Evolutionary conservation across 2,888 invertebrate genomes (phyloP), one percentile per base, ranked within the genome.

Genomic region (Sisyra terminalis): DNA sequence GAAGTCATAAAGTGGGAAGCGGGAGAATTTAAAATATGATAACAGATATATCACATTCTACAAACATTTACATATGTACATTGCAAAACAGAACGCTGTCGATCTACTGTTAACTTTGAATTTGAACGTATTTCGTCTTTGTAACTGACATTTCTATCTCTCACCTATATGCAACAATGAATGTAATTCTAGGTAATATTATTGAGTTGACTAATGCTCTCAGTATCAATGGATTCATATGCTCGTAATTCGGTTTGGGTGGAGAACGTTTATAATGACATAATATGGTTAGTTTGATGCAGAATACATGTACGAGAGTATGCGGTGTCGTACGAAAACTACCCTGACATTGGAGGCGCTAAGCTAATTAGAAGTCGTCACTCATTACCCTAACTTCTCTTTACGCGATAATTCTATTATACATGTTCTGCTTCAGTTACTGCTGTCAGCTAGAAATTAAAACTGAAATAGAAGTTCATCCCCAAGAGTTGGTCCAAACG

Each of bases 281-380:
- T 53, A 53, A 53, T 52, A 49, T 47, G 48, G 49, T 54, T 53
- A 50, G 48, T 46, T 24, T 47, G 52, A 52, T 50, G 53, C 48
- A 48, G 51, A 53, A 54, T 53, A 50, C 53, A 49, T 53, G 53
- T 55, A 52, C 24, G 24, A 24, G 24, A 24, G 24, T 24, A 24
- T 24, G 24, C 7, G 24, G 52, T 51, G 53, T 52, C 49, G 53
- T 53, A 24, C 24, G 3, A 24, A 56, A 60, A 58, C 58, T 58
- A 59, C 57, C 55, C 52, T 24, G 24, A 24, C 24, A 24, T 24
- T 24, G 24, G 24, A 24, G 52, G 53, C 52, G 55, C 54, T 58
- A 59, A 61, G 56, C 56, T 55, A 58, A 60, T 61, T 60, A 60
- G 49, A 50, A 57, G 57, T 60, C 59, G 57, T 57, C 59, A 54